Evolutionary conservation across 2,888 invertebrate species (phyloP), one percentile per base, ranked within the genome.

Genomic region (Penaeus monodon): DNA sequence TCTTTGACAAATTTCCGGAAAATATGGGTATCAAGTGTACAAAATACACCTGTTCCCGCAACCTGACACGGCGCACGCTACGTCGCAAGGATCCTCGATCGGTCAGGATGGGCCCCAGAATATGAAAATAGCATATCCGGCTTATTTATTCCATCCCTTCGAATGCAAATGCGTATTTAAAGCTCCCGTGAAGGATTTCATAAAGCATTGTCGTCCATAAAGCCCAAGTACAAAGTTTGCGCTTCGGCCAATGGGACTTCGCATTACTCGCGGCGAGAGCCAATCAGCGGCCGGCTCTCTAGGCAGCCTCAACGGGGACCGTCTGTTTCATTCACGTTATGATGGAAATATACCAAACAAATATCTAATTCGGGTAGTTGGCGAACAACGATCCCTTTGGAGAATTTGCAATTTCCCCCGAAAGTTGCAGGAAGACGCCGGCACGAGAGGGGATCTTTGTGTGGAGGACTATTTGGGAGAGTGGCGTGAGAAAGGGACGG

Each of bases 211-310:
- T 81, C 73, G 79, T 83, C 78, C 65, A 65, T 77, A 83, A 83
- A 87, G 81, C 77, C 57, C 82, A 76, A 87, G 86, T 87, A 83
- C 86, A 87, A 87, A 87, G 86, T 87, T 87, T 87, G 83, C 73
- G 70, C 29, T 80, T 79, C 78, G 73, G 38, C 86, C 86, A 87
- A 87, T 87, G 82, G 66, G 86, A 70, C 27, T 64, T 49, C 73
- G 79, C 73, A 73, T 87, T 78, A 87, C 86, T 79, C 27, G 73
- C 38, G 24, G 29, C 63, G 77, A 44, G 70, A 63, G 57, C 86
- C 86, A 87, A 87, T 87, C 79, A 87, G 74, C 79, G 79, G 33
- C 49, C 74, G 27, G 79, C 83, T 87, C 80, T 87, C 83, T 79
- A 4, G 73, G 24, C 44, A 65, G n/a, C n/a, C 64, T 33, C 63